These are phyloP conservation scores for Turdus rufiventris DNA, from an alignment of 2,113 vertebrate species.

Conservation along the genomic window DNA sequence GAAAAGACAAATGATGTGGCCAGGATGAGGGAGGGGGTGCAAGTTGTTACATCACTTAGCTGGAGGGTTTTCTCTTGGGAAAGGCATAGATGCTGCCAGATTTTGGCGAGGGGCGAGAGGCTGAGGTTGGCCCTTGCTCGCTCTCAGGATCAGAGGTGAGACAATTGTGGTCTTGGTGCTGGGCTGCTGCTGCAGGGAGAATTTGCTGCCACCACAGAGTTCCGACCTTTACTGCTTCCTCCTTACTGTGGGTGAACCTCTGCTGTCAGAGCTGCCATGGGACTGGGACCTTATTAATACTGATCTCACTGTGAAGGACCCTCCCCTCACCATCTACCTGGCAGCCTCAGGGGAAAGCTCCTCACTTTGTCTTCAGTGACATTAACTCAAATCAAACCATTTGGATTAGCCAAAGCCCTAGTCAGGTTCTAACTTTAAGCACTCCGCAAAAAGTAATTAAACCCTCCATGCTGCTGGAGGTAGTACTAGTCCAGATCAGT, in stretches of 20 bases:
- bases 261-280: accelerated
- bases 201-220: accelerated
- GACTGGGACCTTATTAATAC: background rate
- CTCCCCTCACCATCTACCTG: too few relatives aligned
- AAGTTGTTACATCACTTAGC: background rate
- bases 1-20: background rate
- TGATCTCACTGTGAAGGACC: too few relatives aligned
- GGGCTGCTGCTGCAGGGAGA: background rate
- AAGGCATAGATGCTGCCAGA: background rate
- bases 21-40: background rate
- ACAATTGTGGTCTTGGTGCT: too few relatives aligned
- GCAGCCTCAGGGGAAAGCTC: too few relatives aligned
- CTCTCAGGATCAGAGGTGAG: background rate
- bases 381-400: background rate
- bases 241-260: background rate
- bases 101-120: background rate
- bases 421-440: background rate
- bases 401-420: background rate
- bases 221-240: background rate
- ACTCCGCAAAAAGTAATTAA: background rate
- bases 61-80: background rate
- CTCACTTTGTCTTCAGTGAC: background rate
- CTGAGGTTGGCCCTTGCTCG: accelerated
- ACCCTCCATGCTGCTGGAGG: background rate
- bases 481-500: background rate